Evolutionary conservation across 2,113 vertebrate genomes (phyloP).

Genomic region (Xiphias gladius): DNA sequence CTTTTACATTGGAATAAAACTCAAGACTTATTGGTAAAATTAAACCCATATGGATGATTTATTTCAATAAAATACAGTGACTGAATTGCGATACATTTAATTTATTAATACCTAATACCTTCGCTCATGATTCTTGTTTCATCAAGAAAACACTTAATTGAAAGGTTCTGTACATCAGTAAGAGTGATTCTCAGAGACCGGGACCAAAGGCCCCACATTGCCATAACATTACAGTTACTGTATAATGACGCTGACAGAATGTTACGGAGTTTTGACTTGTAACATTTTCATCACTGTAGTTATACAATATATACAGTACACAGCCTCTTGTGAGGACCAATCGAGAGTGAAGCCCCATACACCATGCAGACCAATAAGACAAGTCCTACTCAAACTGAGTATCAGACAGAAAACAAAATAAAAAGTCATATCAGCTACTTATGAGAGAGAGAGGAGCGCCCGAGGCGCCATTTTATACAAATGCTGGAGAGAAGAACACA

Average conservation of each 20-base stretch:
- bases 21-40: conserved; percentile 68
- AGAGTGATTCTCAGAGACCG: conserved; percentile 79
- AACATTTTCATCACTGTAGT: conserved; percentile 80
- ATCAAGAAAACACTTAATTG: conserved; percentile 78
- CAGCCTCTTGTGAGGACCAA: conserved; percentile 80
- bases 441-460: conserved; percentile 55
- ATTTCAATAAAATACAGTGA: conserved; percentile 88
- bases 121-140: conserved; percentile 78
- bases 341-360: conserved; percentile 43
- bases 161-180: conserved; percentile 93
- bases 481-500: conserved; percentile 59
- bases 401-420: conserved; percentile 66
- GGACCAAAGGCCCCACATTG: conserved; percentile 34
- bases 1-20: conserved; percentile 72
- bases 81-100: conserved; percentile 79
- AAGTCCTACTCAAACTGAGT: conserved; percentile 66
- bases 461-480: conserved; percentile 69
- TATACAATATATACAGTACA: conserved; percentile 96
- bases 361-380: conserved; percentile 58
- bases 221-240: conserved; percentile 50
- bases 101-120: conserved; percentile 84
- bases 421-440: conserved; percentile 70
- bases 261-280: conserved; percentile 21
- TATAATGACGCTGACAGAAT: conserved; percentile 19
- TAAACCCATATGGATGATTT: conserved; percentile 83